Evolutionary conservation across 1,140 invertebrate species (phyloP), one percentile per base, ranked within the genome.

Genomic region (Galleria mellonella): DNA sequence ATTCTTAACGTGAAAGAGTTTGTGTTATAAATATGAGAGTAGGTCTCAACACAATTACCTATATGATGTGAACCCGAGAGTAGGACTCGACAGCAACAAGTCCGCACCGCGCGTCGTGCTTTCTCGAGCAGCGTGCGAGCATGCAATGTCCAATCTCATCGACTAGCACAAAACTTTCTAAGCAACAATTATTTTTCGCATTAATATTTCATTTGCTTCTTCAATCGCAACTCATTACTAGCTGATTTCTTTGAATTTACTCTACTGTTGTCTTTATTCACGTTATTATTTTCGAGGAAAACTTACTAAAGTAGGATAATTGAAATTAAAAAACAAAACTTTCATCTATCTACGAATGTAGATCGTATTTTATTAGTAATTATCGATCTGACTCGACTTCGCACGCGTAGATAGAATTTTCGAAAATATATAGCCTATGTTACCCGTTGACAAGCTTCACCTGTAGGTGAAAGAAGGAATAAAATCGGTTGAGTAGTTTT

Each of bases 161-260:
- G 55, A 70, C 61, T 72, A 59, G 56, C 61, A 67, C 61, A 65
- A 69, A 76, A 84, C 81, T 84, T 84, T 84, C 81, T 84, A 84
- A 75, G 75, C 72, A 83, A 81, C 71, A 77, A 83, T 81, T 81
- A 81, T 72, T 69, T 75, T 77, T 73, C 63, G 64, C 76, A 81
- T 83, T 75, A 78, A 83, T 84, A 81, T 79, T 84, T 73, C 65
- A 82, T 82, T 74, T 65, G 54, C 57, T 67, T 56, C 53, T 66
- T 59, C 59, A 55, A 66, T 69, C 49, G 54, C 53, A 54, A 68
- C 67, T 50, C 53, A 62, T 71, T 58, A 62, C 53, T 48, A 35
- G 35, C 51, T 43, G 55, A 67, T 74, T 72, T 65, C 53, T 64
- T 62, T 58, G 43, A 40, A 42, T 38, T 29, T 32, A 9, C n/a